Percentiles rank a stretch among this genome's conserved stretches.
Evolutionary conservation across 2,888 invertebrate species (phyloP).

Genomic region (Crossocerus cetratus): DNA sequence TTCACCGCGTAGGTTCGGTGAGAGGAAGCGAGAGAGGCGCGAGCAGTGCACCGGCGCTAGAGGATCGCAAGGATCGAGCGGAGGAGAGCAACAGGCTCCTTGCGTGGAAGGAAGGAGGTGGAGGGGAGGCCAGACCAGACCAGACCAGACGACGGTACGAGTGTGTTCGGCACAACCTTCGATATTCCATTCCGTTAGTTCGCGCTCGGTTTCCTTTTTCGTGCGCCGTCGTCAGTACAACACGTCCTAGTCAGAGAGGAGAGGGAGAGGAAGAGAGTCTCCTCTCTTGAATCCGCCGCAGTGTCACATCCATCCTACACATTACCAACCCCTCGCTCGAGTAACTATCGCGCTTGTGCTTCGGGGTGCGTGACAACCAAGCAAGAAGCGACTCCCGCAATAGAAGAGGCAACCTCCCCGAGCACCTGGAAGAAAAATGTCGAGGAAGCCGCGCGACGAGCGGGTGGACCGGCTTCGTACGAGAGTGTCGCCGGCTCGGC

Average conservation of each 20-base stretch:
- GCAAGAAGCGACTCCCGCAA: neutral
- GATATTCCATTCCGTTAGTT: slow-evolving; percentile 50
- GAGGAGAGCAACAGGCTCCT: slow-evolving; percentile 62
- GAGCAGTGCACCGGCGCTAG: slow-evolving; percentile 29
- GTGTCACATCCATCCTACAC: slow-evolving; percentile 22
- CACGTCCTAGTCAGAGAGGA: slow-evolving; percentile 20
- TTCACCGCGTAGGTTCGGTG: too few relatives aligned
- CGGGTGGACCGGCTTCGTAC: slow-evolving; percentile 46
- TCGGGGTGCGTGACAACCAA: slow-evolving; percentile 4
- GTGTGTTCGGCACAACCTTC: slow-evolving; percentile 56
- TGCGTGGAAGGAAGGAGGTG: slow-evolving; percentile 50
- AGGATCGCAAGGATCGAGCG: slow-evolving; percentile 54
- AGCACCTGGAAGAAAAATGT: slow-evolving; percentile 33
- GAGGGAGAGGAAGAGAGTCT: neutral
- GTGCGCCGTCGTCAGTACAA: slow-evolving; percentile 31
- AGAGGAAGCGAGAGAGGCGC: too few relatives aligned
- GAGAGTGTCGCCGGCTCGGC: slow-evolving; percentile 44
- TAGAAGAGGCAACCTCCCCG: slow-evolving; percentile 2
- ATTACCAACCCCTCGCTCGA: slow-evolving; percentile 32
- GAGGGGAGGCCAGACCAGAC: slow-evolving; percentile 34
- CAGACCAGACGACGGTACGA: slow-evolving; percentile 22
- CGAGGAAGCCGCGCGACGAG: slow-evolving; percentile 41
- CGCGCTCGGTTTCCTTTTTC: slow-evolving; percentile 47
- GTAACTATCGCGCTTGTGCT: slow-evolving; percentile 18
- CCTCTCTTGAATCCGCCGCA: slow-evolving; percentile 19